phyloP scores from a whole-genome alignment of 2,888 invertebrate species.

The Campoletis raptor region DNA sequence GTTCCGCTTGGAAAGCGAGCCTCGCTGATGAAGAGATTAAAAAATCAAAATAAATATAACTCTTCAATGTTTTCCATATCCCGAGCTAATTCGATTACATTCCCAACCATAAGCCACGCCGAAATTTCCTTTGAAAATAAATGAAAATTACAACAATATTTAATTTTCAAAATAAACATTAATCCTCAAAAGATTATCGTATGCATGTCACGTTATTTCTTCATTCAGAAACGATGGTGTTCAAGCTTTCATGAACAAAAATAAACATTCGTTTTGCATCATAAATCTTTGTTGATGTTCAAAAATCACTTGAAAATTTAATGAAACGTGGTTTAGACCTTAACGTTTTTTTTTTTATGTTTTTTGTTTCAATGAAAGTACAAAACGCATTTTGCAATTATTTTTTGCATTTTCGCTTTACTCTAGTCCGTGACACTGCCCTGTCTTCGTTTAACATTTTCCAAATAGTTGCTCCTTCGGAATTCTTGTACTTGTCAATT shows the following conservation, averaged over 20 bases:
- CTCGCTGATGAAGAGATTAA: slow-evolving; percentile 46
- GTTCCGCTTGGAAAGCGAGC: slow-evolving; percentile 67
- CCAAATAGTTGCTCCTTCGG: not conserved
- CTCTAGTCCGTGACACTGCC: slow-evolving; percentile 4
- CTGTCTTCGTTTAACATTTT: not conserved
- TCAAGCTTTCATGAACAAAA: not conserved
- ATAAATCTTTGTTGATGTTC: not conserved
- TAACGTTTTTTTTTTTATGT: not conserved
- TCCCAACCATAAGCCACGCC: not conserved
- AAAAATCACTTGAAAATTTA: not conserved
- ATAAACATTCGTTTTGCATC: not conserved
- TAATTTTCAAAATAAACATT: not conserved
- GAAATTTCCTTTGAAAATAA: not conserved
- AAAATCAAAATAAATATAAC: slow-evolving; percentile 35
- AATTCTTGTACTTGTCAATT: not conserved
- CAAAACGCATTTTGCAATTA: not conserved
- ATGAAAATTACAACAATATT: not conserved
- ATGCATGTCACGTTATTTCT: not conserved
- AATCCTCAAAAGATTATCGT: not conserved
- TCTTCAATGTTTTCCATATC: slow-evolving; percentile 24
- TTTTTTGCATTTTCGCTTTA: not conserved
- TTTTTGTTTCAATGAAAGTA: not conserved
- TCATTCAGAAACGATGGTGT: not conserved
- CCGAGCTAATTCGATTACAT: slow-evolving; percentile 1
- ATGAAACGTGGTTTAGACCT: not conserved